Evolutionary conservation across 1,140 invertebrate species (phyloP).

Genomic region (Steinernema khuongi): DNA sequence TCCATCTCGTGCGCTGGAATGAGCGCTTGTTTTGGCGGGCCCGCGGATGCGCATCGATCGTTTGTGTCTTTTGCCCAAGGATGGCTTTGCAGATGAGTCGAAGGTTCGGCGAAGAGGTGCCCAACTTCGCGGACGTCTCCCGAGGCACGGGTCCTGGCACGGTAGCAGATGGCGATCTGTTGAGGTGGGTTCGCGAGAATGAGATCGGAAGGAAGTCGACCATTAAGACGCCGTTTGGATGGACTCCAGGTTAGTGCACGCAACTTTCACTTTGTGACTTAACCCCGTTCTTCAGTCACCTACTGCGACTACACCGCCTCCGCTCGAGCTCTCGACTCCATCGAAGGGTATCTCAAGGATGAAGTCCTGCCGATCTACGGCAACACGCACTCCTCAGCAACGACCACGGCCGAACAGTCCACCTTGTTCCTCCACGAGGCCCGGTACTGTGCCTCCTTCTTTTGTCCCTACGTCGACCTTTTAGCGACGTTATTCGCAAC

Average conservation of each 20-base stretch:
- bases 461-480: neutral
- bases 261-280: no score
- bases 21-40: neutral
- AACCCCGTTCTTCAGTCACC: slow-evolving; percentile 72
- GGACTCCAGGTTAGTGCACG: slow-evolving; percentile 21
- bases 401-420: slow-evolving; percentile 77
- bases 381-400: slow-evolving; percentile 77
- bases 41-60: slow-evolving; percentile 7
- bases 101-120: slow-evolving; percentile 31
- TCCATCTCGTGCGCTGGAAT: slow-evolving; percentile 18
- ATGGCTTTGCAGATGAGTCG: slow-evolving; percentile 24
- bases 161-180: neutral
- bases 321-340: slow-evolving; percentile 74
- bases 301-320: slow-evolving; percentile 79
- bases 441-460: slow-evolving; percentile 45
- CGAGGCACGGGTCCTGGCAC: neutral
- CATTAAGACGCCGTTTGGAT: slow-evolving; percentile 23
- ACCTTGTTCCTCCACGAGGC: slow-evolving; percentile 74
- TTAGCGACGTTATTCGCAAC: slow-evolving; percentile 72
- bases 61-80: slow-evolving; percentile 1
- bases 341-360: slow-evolving; percentile 77
- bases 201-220: slow-evolving; percentile 20
- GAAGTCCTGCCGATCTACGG: slow-evolving; percentile 79
- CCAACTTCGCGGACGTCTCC: neutral
- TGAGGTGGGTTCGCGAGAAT: slow-evolving; percentile 21